Evolutionary conservation across 1,140 invertebrate genomes (phyloP).

Genomic region (Chironomus tepperi): DNA sequence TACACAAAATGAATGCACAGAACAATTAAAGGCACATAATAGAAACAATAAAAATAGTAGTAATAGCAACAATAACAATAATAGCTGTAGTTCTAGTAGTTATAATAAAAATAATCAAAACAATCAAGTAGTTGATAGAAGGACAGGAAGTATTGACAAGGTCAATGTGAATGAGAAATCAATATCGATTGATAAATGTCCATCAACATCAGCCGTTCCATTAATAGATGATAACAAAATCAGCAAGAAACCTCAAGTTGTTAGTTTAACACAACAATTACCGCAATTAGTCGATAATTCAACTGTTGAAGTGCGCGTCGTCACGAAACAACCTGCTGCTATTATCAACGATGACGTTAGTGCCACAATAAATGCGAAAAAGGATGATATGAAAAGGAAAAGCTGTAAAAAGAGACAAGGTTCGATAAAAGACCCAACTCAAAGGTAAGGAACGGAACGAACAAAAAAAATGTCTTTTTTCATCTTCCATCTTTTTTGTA

Average conservation of each 20-base stretch:
- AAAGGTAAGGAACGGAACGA: neutral
- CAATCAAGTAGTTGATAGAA: neutral
- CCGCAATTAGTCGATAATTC: neutral
- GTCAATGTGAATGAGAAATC: neutral
- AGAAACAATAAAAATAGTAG: neutral
- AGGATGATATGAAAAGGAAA: neutral
- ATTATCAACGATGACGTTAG: neutral
- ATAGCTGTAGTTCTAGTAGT: neutral
- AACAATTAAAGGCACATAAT: slow-evolving; percentile 6
- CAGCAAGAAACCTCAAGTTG: neutral
- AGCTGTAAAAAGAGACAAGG: neutral
- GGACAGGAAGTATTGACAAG: neutral
- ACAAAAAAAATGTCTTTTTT: slow-evolving; percentile 4
- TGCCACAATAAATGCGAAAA: neutral
- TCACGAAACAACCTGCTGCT: neutral
- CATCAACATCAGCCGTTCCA: neutral
- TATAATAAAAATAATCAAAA: neutral
- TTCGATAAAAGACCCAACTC: neutral
- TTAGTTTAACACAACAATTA: neutral
- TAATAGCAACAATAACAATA: neutral
- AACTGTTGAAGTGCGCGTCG: neutral
- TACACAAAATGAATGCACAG: neutral
- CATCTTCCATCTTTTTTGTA: too few species aligned
- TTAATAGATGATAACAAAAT: neutral
- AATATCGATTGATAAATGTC: neutral